A percentile compares a stretch with the other conserved stretches of the same genome.
Evolutionary conservation across 2,797 vertebrate species (phyloP).

Genomic region (Epinephelus malabaricus): DNA sequence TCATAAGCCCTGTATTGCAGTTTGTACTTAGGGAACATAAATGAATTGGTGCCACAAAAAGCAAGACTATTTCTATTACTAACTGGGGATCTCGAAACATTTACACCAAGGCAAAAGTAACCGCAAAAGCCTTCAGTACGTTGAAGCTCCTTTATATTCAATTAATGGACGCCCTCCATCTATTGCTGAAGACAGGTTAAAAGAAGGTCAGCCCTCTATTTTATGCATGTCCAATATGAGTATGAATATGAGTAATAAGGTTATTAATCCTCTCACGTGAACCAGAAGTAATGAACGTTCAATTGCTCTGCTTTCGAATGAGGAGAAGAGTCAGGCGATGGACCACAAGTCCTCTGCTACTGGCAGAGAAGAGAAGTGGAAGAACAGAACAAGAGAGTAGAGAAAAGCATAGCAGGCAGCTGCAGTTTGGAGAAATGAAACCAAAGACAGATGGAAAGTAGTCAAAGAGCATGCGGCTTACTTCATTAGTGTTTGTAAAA

Average conservation of each 20-base stretch:
- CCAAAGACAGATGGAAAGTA: background rate
- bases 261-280: constrained; percentile 77
- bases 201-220: constrained; percentile 75
- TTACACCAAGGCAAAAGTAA: constrained; percentile 58
- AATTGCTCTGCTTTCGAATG: constrained; percentile 49
- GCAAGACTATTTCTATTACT: constrained; percentile 32
- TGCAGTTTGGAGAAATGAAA: constrained; percentile 15
- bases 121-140: constrained; percentile 23
- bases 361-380: constrained; percentile 27
- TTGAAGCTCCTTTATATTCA: constrained; percentile 60
- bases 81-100: constrained; percentile 63
- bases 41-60: constrained; percentile 52
- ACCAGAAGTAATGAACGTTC: constrained; percentile 66
- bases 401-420: background rate
- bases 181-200: constrained; percentile 68
- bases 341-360: constrained; percentile 19
- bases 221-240: constrained; percentile 77
- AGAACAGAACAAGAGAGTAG: constrained; percentile 10
- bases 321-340: constrained; percentile 40
- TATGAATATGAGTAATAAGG: constrained; percentile 77
- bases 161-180: constrained; percentile 68
- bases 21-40: constrained; percentile 44
- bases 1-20: constrained; percentile 32
- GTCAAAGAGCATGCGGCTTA: background rate
- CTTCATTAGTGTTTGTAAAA: background rate